phyloP scores from a whole-genome alignment of 2,113 vertebrate genomes.

The Petroica traversi region DNA sequence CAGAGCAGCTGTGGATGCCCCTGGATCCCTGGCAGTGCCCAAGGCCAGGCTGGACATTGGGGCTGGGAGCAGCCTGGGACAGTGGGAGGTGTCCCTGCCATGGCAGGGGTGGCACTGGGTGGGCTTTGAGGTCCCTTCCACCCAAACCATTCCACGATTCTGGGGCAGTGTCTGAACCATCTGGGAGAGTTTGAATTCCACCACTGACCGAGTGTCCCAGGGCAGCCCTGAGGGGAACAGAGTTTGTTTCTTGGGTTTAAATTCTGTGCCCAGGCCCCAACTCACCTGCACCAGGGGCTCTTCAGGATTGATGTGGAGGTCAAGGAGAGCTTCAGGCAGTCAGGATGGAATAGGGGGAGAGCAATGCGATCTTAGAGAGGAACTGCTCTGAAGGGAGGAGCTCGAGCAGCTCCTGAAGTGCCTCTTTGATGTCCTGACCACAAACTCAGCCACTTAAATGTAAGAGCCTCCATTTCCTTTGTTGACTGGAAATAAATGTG shows the following conservation, averaged over 20 bases:
- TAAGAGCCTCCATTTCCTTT: not conserved
- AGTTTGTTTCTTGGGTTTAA: not conserved
- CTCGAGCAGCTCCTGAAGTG: not conserved
- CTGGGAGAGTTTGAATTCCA: not conserved
- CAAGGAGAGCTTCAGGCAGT: not conserved
- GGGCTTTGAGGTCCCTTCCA: fast-evolving
- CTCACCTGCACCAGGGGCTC: not conserved
- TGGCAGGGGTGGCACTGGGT: not conserved
- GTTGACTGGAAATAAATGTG: fast-evolving
- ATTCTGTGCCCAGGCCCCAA: not conserved
- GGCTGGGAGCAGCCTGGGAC: not conserved
- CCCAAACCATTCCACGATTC: not conserved
- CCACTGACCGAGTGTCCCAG: not conserved
- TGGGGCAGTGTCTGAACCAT: not conserved
- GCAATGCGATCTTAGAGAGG: not conserved
- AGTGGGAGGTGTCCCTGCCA: not conserved
- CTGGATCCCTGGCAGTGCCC: not conserved
- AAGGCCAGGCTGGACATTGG: not conserved
- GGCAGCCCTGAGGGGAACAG: not conserved
- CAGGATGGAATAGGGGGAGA: not conserved
- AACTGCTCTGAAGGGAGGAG: not conserved
- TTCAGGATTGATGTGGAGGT: not conserved
- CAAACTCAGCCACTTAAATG: not conserved
- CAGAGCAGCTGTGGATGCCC: not conserved
- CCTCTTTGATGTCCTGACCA: not conserved